Evolutionary conservation across 2,113 vertebrate species (phyloP), one percentile per base, ranked within the genome.

Genomic region (Columba janthina): DNA sequence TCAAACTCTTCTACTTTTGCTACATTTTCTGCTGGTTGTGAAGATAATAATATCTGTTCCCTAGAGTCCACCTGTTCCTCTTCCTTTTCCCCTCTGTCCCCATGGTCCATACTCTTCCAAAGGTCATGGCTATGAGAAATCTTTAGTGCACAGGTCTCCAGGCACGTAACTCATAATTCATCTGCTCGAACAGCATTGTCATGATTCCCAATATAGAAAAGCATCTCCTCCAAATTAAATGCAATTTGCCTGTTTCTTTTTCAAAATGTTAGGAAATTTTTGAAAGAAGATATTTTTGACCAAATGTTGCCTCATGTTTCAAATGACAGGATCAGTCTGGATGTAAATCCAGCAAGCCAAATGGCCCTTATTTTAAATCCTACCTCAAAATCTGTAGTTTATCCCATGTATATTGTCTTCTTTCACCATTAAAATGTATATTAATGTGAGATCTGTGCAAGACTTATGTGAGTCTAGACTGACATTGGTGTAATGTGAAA

Each of bases 31-130:
- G 21, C 12, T 71, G 8, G 14, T 90, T 84, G 17, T 50, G 28
- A 78, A 69, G 22, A 69, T 79, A 94, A 81, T 81, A 85, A 44
- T 85, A 91, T 77, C 75, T 83, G 19, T 92, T 94, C 66, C 65
- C 64, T 78, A 10, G 75, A 81, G 90, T 40, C 44, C 64, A 95
- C 75, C 72, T 96, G 42, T 93, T 97, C 79, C 71, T 86, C 34
- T 93, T 95, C 91, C 84, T 91, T 85, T 95, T 72, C 83, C 73
- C 29, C 10, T 93, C 31, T 38, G 64, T 80, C 60, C 3, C 9
- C 14, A 7, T 42, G 56, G 34, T 76, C 56, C 19, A 14, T 60
- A 51, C 11, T 29, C 62, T 89, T 77, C 29, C 38, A 88, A 92
- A 95, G 85, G 72, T 95, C 82, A 50, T 40, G 76, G 90, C 57